A percentile compares a stretch with the other conserved stretches of the same genome.
These are phyloP conservation scores for Rousettus leschenaultii DNA, from an alignment of 2,113 vertebrate species.

Conservation along the genomic window DNA sequence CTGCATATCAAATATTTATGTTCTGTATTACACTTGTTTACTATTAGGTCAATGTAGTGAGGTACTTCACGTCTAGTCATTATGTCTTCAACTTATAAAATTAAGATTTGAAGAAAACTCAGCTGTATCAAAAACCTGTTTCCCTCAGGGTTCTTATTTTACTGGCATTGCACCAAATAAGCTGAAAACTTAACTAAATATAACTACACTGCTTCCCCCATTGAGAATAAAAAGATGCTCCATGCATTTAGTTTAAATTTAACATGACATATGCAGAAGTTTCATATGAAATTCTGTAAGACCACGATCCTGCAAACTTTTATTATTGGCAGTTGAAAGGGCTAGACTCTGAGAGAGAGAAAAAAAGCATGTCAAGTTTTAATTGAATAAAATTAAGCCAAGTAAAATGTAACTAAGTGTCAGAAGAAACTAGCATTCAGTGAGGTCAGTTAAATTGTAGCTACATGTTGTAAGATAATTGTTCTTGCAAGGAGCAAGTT, in stretches of 20 bases:
- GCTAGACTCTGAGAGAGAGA: not conserved
- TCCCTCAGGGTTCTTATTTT: slow-evolving; percentile 18
- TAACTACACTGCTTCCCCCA: not conserved
- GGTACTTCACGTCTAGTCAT: not conserved
- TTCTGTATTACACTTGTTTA: slow-evolving; percentile 78
- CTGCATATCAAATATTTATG: slow-evolving; percentile 81
- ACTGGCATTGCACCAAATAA: not conserved
- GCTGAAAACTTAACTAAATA: not conserved
- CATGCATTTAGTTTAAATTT: not conserved
- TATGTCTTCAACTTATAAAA: slow-evolving; percentile 48
- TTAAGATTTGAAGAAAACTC: slow-evolving; percentile 8
- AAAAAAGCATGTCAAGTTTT: not conserved
- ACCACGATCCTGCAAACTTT: not conserved
- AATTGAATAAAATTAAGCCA: slow-evolving; percentile 7
- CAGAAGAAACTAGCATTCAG: not conserved
- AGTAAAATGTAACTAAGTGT: not conserved
- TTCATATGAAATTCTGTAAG: not conserved
- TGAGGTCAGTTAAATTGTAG: not conserved
- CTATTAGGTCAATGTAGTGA: slow-evolving; percentile 72
- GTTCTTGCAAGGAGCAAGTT: not conserved
- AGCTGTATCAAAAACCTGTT: not conserved
- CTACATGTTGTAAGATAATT: not conserved
- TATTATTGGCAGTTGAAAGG: not conserved
- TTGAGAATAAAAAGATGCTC: not conserved
- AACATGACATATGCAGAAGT: not conserved